Evolutionary conservation across 2,888 invertebrate genomes (phyloP).

Genomic region (Taphrorychus bicolor): DNA sequence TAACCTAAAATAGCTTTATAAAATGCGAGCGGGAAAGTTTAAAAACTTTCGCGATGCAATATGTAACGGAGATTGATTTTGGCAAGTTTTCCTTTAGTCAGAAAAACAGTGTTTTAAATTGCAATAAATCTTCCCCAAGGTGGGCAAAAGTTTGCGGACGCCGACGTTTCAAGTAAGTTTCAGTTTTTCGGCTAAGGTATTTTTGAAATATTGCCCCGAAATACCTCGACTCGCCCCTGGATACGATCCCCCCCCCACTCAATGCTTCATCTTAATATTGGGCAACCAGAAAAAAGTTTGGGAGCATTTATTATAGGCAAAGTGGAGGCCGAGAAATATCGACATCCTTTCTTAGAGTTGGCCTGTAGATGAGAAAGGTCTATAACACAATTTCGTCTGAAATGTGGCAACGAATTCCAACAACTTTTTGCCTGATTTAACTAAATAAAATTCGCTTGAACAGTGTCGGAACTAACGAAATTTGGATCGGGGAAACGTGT

Average conservation of each 20-base stretch:
- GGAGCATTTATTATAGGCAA: neutral
- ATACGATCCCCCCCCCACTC: constrained; percentile 2
- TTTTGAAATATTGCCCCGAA: constrained; percentile 56
- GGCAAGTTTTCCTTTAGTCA: constrained; percentile 22
- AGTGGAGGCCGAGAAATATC: neutral
- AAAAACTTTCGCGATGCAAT: constrained; percentile 28
- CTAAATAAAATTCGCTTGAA: constrained; percentile 24
- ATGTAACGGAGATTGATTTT: constrained; percentile 41
- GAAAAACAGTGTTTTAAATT: constrained; percentile 51
- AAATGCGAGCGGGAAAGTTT: neutral
- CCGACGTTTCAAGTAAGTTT: constrained; percentile 57
- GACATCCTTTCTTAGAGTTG: neutral
- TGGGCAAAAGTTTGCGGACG: constrained; percentile 54
- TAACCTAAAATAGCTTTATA: neutral
- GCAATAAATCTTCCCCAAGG: constrained; percentile 51
- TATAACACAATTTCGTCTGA: constrained; percentile 7
- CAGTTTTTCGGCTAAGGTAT: constrained; percentile 55
- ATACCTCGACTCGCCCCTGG: constrained; percentile 40
- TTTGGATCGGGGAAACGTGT: constrained; percentile 12
- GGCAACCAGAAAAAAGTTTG: constrained; percentile 1
- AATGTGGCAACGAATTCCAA: constrained; percentile 14
- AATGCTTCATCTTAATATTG: constrained; percentile 11
- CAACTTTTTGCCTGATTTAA: constrained; percentile 23
- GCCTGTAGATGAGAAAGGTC: neutral
- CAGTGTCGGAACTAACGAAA: constrained; percentile 10